Percentiles rank a stretch among this genome's conserved stretches.
Conservation (phyloP, 2,888 invertebrate species). For the Junonia oenone region DNA sequence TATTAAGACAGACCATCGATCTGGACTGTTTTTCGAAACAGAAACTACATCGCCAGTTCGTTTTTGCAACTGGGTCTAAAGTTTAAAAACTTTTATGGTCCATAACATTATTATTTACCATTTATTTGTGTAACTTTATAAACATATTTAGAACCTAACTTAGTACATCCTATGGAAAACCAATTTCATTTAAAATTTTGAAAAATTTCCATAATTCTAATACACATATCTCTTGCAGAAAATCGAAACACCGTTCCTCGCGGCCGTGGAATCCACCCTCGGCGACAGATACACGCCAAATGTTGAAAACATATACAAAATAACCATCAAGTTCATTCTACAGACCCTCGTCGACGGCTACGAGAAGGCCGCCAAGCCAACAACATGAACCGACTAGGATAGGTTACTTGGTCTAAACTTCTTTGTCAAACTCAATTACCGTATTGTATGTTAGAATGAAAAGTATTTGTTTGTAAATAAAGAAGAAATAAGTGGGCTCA, state of each 20-base stretch:
- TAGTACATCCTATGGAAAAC: no score
- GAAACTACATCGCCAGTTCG: no score
- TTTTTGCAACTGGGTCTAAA: no score
- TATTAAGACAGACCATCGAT: no score
- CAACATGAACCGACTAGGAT: slow-evolving; percentile 42
- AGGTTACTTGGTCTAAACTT: slow-evolving; percentile 1
- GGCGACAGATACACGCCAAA: slow-evolving; percentile 94
- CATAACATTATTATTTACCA: no score
- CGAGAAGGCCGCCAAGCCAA: slow-evolving; percentile 70
- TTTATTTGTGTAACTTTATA: no score
- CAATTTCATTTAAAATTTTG: no score
- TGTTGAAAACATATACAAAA: slow-evolving; percentile 93
- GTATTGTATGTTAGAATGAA: not conserved
- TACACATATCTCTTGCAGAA: slow-evolving; percentile 80
- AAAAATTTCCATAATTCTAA: not conserved
- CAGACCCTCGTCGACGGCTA: slow-evolving; percentile 90
- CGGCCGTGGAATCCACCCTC: slow-evolving; percentile 90
- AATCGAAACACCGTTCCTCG: slow-evolving; percentile 93
- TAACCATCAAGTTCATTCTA: slow-evolving; percentile 93
- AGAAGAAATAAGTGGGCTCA: no score
- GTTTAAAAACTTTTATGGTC: no score
- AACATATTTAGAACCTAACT: no score
- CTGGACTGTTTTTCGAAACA: no score
- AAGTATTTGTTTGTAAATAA: not conserved
- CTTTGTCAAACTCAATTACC: slow-evolving; percentile 4